phyloP scores from a whole-genome alignment of 1,140 invertebrate species.

The Panulirus ornatus region DNA sequence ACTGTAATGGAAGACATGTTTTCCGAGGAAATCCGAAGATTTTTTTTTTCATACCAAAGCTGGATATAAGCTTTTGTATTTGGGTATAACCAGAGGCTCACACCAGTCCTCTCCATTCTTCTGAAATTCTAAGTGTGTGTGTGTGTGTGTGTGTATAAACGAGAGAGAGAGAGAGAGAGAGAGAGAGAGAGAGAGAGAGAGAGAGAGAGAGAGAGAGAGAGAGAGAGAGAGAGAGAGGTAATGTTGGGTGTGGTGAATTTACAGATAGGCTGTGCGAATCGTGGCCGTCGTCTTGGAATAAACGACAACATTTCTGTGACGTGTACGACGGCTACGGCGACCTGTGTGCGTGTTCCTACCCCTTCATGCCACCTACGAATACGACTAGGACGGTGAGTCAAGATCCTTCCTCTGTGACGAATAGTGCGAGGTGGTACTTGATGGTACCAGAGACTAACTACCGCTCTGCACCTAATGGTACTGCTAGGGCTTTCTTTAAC shows the following conservation, averaged over 20 bases:
- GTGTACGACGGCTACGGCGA: constrained; percentile 61
- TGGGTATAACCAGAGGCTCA: not conserved
- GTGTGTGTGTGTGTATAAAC: not conserved
- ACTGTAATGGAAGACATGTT: not conserved
- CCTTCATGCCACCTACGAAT: constrained; percentile 5
- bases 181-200: not conserved
- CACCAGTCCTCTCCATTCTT: not conserved
- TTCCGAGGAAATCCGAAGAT: no score
- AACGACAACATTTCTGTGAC: constrained; percentile 54
- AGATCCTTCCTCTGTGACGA: not conserved
- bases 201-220: not conserved
- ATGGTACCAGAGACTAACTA: no score
- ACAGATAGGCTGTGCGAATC: constrained; percentile 15
- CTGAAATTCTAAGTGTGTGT: not conserved
- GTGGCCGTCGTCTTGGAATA: constrained; percentile 45
- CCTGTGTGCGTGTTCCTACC: constrained; percentile 38
- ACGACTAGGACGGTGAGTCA: constrained; percentile 7
- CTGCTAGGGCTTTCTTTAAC: no score
- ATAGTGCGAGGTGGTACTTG: no score
- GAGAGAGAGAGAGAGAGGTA: not conserved
- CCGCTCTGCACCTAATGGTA: no score
- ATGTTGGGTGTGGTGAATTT: not conserved
- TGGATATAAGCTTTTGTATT: not conserved
- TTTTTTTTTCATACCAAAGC: not conserved
- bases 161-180: not conserved